Conservation (phyloP, 2,113 vertebrate species). For the Eira barbara region DNA sequence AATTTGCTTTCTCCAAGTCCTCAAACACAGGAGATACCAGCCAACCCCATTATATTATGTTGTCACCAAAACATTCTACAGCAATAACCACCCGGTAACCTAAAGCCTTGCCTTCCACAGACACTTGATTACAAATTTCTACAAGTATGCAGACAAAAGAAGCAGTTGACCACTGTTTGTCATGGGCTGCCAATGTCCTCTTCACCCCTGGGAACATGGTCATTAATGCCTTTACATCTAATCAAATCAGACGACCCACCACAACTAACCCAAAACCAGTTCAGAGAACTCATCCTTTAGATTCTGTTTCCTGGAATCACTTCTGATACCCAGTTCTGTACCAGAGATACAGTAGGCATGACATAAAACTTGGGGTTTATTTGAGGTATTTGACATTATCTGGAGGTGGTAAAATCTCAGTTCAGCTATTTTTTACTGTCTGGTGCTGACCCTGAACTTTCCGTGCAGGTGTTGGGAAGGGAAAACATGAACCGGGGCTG, state of each 20-base stretch:
- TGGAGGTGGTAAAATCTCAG: neutral
- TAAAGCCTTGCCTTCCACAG: neutral
- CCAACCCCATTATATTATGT: neutral
- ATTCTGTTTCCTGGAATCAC: neutral
- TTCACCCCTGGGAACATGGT: neutral
- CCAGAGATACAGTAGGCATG: neutral
- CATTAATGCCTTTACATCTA: neutral
- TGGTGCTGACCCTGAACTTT: neutral
- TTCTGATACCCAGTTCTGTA: neutral
- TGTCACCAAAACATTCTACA: neutral
- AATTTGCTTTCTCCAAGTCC: neutral
- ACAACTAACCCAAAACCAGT: neutral
- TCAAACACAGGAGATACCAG: neutral
- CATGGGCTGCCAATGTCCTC: neutral
- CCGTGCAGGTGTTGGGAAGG: neutral
- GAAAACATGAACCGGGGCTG: neutral
- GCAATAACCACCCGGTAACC: neutral
- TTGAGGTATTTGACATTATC: neutral
- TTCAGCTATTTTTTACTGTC: neutral
- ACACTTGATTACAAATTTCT: neutral
- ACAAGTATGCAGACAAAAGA: neutral
- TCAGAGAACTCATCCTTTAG: neutral
- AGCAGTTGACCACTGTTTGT: neutral
- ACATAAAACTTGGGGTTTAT: neutral
- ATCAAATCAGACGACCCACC: neutral